A percentile compares a stretch with the other conserved stretches of the same genome.
These are phyloP conservation scores for Drosophila mercatorum DNA, from an alignment of 2,888 invertebrate species.

Conservation along the genomic window DNA sequence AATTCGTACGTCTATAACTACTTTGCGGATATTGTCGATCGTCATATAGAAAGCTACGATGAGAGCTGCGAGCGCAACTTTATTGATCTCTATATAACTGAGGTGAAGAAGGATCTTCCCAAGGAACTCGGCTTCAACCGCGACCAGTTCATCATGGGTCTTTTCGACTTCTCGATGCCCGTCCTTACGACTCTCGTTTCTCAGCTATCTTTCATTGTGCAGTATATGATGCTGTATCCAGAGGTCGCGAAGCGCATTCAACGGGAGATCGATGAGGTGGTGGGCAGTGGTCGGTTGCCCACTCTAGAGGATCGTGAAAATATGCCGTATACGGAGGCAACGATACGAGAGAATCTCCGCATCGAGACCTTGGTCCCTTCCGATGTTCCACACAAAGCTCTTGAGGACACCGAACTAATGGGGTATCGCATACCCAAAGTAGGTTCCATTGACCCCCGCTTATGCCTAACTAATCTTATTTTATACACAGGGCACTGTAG, in stretches of 20 bases:
- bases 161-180: conserved; percentile 88
- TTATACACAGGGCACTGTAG: conserved; percentile 84
- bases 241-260: conserved; percentile 87
- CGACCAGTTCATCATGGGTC: conserved; percentile 86
- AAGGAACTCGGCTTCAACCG: conserved; percentile 73
- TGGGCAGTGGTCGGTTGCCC: conserved; percentile 87
- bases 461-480: background rate
- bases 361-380: conserved; percentile 87
- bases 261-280: conserved; percentile 87
- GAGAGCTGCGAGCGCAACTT: conserved; percentile 86
- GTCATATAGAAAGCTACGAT: conserved; percentile 84
- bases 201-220: conserved; percentile 86
- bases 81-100: conserved; percentile 87
- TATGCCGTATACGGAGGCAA: conserved; percentile 88
- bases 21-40: conserved; percentile 86
- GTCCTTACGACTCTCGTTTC: conserved; percentile 86
- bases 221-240: conserved; percentile 86
- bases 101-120: conserved; percentile 86
- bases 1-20: conserved; percentile 86
- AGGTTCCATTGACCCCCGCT: conserved; percentile 11
- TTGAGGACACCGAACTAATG: conserved; percentile 85
- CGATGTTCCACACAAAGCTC: conserved; percentile 86
- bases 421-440: conserved; percentile 87
- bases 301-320: conserved; percentile 87
- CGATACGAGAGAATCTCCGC: conserved; percentile 87